A percentile compares a stretch with the other conserved stretches of the same genome.
Evolutionary conservation across 2,113 vertebrate species (phyloP).

Genomic region (Poeciliopsis retropinna): DNA sequence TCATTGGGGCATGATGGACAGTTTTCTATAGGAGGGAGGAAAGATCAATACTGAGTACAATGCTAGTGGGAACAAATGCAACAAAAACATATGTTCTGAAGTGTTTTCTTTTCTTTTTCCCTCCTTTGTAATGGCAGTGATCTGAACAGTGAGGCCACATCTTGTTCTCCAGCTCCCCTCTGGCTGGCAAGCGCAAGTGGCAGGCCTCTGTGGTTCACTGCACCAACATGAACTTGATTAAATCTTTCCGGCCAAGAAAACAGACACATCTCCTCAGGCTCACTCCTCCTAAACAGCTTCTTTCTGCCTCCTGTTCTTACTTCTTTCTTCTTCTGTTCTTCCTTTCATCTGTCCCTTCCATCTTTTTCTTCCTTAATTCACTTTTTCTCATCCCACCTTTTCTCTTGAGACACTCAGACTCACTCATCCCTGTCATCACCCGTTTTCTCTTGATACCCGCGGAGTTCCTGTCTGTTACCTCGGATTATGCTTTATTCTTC

Average conservation of each 20-base stretch:
- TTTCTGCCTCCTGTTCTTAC: neutral
- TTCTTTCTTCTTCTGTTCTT: neutral
- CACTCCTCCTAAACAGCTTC: slow-evolving; percentile 11
- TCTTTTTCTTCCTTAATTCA: slow-evolving; percentile 39
- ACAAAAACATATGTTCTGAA: slow-evolving; percentile 3
- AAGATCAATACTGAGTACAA: slow-evolving; percentile 19
- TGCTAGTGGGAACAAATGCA: neutral
- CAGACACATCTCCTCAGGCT: slow-evolving; percentile 46
- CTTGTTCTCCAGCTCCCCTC: slow-evolving; percentile 45
- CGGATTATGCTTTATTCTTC: slow-evolving; percentile 1
- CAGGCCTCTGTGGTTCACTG: slow-evolving; percentile 59
- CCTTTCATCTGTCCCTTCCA: slow-evolving; percentile 6
- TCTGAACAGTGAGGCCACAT: slow-evolving; percentile 49
- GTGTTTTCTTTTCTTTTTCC: neutral
- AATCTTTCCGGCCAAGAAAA: slow-evolving; percentile 70
- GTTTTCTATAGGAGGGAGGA: neutral
- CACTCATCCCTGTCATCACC: slow-evolving; percentile 6
- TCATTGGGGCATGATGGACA: neutral
- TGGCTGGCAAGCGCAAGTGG: slow-evolving; percentile 51
- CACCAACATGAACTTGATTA: slow-evolving; percentile 69
- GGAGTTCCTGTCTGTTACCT: slow-evolving; percentile 4
- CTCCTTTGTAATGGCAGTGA: slow-evolving; percentile 25
- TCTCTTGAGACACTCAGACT: slow-evolving; percentile 11
- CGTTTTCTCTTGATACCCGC: slow-evolving; percentile 11
- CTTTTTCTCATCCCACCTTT: slow-evolving; percentile 27